Percentiles rank a stretch among this genome's conserved stretches.
Conservation (phyloP, 2,888 invertebrate species). For the Galerucella calmariensis region DNA sequence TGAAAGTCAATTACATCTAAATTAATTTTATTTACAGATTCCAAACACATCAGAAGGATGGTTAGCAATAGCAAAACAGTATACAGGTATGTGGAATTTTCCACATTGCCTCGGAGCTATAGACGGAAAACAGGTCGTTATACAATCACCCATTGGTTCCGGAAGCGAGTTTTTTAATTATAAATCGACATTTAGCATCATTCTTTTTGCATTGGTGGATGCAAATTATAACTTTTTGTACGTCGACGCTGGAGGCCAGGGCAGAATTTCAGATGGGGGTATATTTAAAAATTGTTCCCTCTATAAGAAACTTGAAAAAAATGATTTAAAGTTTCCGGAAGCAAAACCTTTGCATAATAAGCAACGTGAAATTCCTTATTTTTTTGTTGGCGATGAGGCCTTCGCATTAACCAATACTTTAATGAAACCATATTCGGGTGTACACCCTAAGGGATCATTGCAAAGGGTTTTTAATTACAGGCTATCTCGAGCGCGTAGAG, state of each 20-base stretch:
- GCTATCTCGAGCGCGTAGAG: slow-evolving; percentile 12
- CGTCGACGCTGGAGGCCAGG: slow-evolving; percentile 56
- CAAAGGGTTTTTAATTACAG: slow-evolving; percentile 47
- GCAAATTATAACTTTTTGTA: slow-evolving; percentile 58
- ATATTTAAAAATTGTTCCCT: slow-evolving; percentile 40
- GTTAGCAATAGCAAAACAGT: slow-evolving; percentile 21
- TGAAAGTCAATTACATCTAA: no score
- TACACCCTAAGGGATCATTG: slow-evolving; percentile 32
- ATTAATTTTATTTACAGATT: slow-evolving; percentile 16
- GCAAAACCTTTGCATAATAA: slow-evolving; percentile 36
- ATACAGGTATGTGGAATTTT: slow-evolving; percentile 17
- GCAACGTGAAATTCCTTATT: slow-evolving; percentile 46
- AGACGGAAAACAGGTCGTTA: slow-evolving; percentile 7
- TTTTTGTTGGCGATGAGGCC: slow-evolving; percentile 49
- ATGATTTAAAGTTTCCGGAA: slow-evolving; percentile 29
- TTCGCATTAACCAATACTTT: slow-evolving; percentile 44
- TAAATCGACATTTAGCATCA: slow-evolving; percentile 56
- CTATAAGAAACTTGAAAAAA: slow-evolving; percentile 24
- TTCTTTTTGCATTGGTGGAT: slow-evolving; percentile 59
- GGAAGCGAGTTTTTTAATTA: slow-evolving; percentile 55
- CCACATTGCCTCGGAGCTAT: slow-evolving; percentile 5
- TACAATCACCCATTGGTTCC: slow-evolving; percentile 51
- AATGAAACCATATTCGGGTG: slow-evolving; percentile 47
- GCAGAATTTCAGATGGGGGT: slow-evolving; percentile 56
- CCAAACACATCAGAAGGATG: slow-evolving; percentile 23